Percentiles rank a stretch among this genome's conserved stretches.
These are phyloP conservation scores for Synanthedon tipuliformis DNA, from an alignment of 2,888 invertebrate genomes.

Conservation along the genomic window DNA sequence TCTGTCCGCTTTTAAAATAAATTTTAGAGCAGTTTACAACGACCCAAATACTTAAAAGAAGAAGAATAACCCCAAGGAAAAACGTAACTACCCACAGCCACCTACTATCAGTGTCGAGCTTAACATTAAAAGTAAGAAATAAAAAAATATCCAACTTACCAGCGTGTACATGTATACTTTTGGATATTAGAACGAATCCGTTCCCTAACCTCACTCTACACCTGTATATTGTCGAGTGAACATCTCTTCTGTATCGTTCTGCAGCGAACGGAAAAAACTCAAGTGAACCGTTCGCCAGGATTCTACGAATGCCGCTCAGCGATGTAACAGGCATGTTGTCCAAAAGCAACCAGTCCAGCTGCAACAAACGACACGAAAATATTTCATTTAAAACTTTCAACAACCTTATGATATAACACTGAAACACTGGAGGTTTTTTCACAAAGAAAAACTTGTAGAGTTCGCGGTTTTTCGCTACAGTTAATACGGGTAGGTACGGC, in stretches of 20 bases:
- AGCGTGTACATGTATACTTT: constrained; percentile 88
- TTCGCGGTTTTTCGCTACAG: constrained; percentile 29
- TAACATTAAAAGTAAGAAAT: no score
- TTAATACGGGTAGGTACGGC: constrained; percentile 19
- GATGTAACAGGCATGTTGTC: constrained; percentile 77
- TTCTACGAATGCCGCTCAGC: constrained; percentile 78
- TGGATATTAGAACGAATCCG: constrained; percentile 78
- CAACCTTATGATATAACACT: background rate
- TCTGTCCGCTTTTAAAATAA: no score
- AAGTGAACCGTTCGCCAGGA: constrained; percentile 86
- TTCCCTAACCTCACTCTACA: constrained; percentile 57
- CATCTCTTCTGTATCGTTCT: constrained; percentile 83
- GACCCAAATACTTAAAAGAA: no score
- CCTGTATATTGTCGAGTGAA: constrained; percentile 87
- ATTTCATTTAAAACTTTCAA: background rate
- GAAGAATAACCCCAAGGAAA: no score
- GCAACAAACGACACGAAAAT: constrained; percentile 13
- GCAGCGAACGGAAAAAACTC: constrained; percentile 87
- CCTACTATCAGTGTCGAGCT: no score
- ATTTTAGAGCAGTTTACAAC: no score
- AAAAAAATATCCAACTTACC: constrained; percentile 66
- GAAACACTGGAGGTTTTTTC: no score
- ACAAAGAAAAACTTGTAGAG: constrained; percentile 13
- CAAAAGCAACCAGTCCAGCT: constrained; percentile 82
- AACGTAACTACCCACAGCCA: no score